A percentile compares a stretch with the other conserved stretches of the same genome.
phyloP scores from a whole-genome alignment of 2,888 invertebrate species.

The Camponotus fellah region DNA sequence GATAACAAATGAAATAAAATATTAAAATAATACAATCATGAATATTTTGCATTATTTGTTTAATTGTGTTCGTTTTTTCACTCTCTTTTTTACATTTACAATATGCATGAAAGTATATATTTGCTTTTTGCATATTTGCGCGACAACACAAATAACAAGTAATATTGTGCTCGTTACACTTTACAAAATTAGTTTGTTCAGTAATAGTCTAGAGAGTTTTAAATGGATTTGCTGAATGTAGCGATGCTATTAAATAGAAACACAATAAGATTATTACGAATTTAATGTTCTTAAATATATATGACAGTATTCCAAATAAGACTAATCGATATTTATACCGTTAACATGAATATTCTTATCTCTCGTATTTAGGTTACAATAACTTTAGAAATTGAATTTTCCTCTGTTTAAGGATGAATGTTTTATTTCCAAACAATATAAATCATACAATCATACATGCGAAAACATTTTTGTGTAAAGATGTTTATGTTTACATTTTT shows the following conservation, averaged over 20 bases:
- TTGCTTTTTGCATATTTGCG: conserved; percentile 30
- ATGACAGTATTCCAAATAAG: conserved; percentile 37
- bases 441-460: not conserved
- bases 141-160: conserved; percentile 18
- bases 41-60: not conserved
- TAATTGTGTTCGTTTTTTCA: not conserved
- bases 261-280: conserved; percentile 44
- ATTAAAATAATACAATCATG: not conserved
- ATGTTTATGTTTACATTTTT: not conserved
- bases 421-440: not conserved
- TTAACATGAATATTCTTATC: conserved; percentile 9
- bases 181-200: conserved; percentile 49
- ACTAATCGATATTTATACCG: conserved; percentile 6
- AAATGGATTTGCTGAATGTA: conserved; percentile 33
- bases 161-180: conserved; percentile 33
- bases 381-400: not conserved
- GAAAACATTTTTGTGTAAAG: not conserved
- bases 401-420: not conserved
- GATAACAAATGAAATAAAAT: not conserved
- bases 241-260: conserved; percentile 38
- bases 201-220: conserved; percentile 38
- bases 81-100: not conserved
- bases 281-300: conserved; percentile 35
- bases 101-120: conserved; percentile 12
- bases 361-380: not conserved